Base-by-base conservation (phyloP, 2,113 vertebrate genomes). In the Channa argus region DNA sequence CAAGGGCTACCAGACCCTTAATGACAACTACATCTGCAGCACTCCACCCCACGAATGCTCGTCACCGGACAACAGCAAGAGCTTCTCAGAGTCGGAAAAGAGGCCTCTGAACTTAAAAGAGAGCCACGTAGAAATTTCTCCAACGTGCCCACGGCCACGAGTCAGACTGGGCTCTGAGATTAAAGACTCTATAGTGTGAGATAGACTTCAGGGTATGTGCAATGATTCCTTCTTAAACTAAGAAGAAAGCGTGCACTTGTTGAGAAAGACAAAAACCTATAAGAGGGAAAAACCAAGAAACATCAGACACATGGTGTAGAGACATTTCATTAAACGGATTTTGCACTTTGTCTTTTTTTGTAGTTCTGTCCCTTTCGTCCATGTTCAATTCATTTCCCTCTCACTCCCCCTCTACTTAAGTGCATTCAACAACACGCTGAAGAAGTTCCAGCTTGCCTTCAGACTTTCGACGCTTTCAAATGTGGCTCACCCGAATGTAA, bases 101-200 rank as follows among this genome's bases (percentile, higher is more conserved):
- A 94, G 94, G 85, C 96, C 95, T 0, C 94, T 97, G 61, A 95
- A 96, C 13, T 45, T 97, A 24, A 96, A 91, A 59, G 95, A 97
- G 86, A 98, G 96, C 80, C 94, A 94, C 0, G 97, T 98, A 83
- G 97, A 98, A 87, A 96, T 97, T 66, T 96, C 95, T 0, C 93
- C 96, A 0, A 74, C 94, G 43, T 96, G 96, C 84, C 97, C 96
- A 36, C 92, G 95, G 81, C 97, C 97, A 24, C 94, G 98, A 14
- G 97, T 99, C 59, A 94, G 97, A 73, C 95, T 99, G 43, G 97
- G 97, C 83, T 97, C 98, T 0, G 97, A 96, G 88, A 99, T 99
- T 85, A 96, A 96, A 91, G 98, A 99, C 94, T 99, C 97, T 0
- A 96, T 98, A 62, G 97, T 99, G 86, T 99, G 94, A 98, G 77